Evolutionary conservation across 2,113 vertebrate species (phyloP).

Genomic region (Puffinus mauretanicus): DNA sequence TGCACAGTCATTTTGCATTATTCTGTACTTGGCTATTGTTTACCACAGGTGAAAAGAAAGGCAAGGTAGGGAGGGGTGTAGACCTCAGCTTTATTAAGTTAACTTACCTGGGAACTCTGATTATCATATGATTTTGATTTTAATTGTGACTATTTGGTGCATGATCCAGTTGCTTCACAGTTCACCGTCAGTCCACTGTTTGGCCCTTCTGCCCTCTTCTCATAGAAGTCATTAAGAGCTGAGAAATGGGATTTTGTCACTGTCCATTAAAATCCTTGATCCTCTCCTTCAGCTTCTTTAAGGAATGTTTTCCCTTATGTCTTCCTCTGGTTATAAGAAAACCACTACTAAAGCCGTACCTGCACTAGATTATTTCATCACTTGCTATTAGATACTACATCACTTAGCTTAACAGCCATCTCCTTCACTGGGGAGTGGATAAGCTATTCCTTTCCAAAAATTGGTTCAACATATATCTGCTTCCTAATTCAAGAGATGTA

Average conservation of each 20-base stretch:
- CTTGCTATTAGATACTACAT: neutral
- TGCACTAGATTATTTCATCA: neutral
- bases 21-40: neutral
- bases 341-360: neutral
- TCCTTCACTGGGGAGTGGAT: neutral
- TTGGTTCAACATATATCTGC: neutral
- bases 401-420: neutral
- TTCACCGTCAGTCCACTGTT: neutral
- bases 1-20: neutral
- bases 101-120: neutral
- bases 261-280: neutral
- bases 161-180: neutral
- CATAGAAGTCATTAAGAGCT: neutral
- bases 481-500: neutral
- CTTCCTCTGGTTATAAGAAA: neutral
- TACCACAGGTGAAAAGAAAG: neutral
- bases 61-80: rapidly evolving
- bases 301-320: neutral
- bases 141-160: neutral
- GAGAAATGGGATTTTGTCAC: neutral
- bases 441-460: neutral
- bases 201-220: neutral
- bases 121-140: neutral
- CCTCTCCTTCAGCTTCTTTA: neutral
- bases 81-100: neutral